These are phyloP conservation scores for Cecidostiba fungosa DNA, from an alignment of 2,888 invertebrate genomes.

Conservation along the genomic window DNA sequence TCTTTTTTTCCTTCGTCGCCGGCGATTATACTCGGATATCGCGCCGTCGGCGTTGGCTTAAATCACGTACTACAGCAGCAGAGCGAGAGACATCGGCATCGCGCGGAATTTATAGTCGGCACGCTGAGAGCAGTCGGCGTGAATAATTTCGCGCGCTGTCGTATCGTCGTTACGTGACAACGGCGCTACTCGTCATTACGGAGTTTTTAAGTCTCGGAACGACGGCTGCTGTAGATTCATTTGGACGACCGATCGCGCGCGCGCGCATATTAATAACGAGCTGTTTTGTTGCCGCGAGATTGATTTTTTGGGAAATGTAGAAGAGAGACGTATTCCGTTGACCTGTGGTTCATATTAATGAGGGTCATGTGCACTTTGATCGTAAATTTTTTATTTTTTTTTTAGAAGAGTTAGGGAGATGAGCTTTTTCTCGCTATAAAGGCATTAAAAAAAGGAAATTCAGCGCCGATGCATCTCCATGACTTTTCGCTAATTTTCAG, in stretches of 20 bases:
- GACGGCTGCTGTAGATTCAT: neutral
- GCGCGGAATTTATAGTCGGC: slow-evolving; percentile 71
- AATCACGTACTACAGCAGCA: slow-evolving; percentile 69
- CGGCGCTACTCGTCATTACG: slow-evolving; percentile 35
- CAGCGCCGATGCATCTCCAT: neutral
- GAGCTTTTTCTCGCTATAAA: neutral
- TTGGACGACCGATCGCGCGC: neutral
- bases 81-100: slow-evolving; percentile 53
- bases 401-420: neutral
- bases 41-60: slow-evolving; percentile 60
- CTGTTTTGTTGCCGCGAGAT: neutral
- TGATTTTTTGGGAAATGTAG: neutral
- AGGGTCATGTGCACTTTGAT: neutral
- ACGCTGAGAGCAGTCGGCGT: slow-evolving; percentile 65
- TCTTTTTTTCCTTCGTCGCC: slow-evolving; percentile 11
- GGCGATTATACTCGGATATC: slow-evolving; percentile 41
- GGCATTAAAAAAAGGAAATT: neutral
- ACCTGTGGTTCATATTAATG: neutral
- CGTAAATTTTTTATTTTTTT: neutral
- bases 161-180: slow-evolving; percentile 64
- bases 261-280: slow-evolving; percentile 3
- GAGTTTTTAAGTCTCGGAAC: neutral
- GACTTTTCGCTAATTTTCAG: neutral
- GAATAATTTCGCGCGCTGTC: slow-evolving; percentile 68
- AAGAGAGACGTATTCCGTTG: neutral